Percentiles rank a stretch among this genome's conserved stretches.
Evolutionary conservation across 1,140 invertebrate species (phyloP).

Genomic region (Lethrus apterus): DNA sequence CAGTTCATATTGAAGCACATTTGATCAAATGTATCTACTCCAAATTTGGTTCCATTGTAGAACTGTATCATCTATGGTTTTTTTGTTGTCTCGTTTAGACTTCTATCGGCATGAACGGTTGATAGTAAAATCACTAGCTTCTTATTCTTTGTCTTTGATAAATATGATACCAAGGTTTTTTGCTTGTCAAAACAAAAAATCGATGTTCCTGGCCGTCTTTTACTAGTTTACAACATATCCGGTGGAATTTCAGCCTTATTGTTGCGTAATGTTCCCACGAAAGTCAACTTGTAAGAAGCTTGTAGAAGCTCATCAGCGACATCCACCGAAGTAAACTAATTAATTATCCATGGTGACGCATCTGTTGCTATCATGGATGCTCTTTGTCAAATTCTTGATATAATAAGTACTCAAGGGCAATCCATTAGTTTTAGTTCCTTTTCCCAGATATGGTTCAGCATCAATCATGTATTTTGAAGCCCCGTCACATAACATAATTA

Average conservation of each 20-base stretch:
- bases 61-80: constrained; percentile 4
- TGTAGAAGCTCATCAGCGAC: constrained; percentile 24
- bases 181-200: constrained; percentile 7
- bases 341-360: constrained; percentile 42
- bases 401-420: constrained; percentile 29
- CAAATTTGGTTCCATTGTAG: constrained; percentile 8
- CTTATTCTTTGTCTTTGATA: constrained; percentile 6
- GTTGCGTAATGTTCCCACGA: constrained; percentile 3
- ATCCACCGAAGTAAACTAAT: constrained; percentile 39
- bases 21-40: constrained; percentile 9
- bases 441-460: constrained; percentile 34
- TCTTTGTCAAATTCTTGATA: constrained; percentile 20
- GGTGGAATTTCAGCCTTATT: constrained; percentile 9
- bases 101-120: neutral
- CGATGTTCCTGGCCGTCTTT: neutral
- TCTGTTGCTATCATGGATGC: constrained; percentile 31
- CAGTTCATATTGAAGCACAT: constrained; percentile 9
- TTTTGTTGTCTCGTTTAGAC: neutral
- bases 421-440: constrained; percentile 25
- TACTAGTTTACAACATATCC: neutral
- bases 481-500: constrained; percentile 33
- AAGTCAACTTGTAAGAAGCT: neutral
- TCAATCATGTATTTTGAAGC: constrained; percentile 36
- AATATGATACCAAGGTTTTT: constrained; percentile 7
- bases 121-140: neutral